These are phyloP conservation scores for Desmophyllum pertusum DNA, from an alignment of 92 coral and sea anemone genomes.

Conservation along the genomic window DNA sequence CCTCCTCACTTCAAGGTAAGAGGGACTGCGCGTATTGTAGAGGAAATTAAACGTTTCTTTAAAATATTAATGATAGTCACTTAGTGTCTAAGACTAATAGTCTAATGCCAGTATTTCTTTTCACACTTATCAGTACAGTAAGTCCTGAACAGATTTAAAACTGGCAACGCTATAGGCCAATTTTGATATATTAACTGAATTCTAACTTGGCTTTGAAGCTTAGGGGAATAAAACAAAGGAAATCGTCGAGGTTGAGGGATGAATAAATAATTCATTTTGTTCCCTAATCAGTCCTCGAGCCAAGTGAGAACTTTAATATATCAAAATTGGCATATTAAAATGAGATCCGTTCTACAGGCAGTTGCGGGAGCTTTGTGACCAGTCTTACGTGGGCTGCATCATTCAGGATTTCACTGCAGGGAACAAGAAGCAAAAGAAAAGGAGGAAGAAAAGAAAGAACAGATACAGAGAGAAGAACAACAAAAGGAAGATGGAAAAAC, in stretches of 20 bases:
- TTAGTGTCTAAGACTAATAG: too few species aligned
- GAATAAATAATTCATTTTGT: too few species aligned
- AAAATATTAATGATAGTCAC: too few species aligned
- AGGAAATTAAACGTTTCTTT: too few species aligned
- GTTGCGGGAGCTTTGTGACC: conserved; percentile 7
- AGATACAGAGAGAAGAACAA: background rate
- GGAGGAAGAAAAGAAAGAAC: background rate
- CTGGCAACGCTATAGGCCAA: too few species aligned
- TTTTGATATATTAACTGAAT: too few species aligned
- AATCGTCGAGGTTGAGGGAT: too few species aligned
- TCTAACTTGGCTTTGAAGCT: background rate
- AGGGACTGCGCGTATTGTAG: too few species aligned
- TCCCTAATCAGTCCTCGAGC: background rate
- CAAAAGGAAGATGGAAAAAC: conserved; percentile 12
- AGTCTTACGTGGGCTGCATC: background rate
- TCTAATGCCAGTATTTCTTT: too few species aligned
- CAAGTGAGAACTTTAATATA: background rate
- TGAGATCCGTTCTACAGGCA: background rate
- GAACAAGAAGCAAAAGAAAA: background rate
- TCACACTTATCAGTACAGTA: too few species aligned
- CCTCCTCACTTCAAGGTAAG: too few species aligned
- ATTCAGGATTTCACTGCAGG: background rate
- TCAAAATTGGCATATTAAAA: background rate
- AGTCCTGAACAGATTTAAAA: too few species aligned
- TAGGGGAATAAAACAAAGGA: background rate